These are phyloP conservation scores for Poecile montanus DNA, from an alignment of 2,797 vertebrate genomes.

Conservation along the genomic window DNA sequence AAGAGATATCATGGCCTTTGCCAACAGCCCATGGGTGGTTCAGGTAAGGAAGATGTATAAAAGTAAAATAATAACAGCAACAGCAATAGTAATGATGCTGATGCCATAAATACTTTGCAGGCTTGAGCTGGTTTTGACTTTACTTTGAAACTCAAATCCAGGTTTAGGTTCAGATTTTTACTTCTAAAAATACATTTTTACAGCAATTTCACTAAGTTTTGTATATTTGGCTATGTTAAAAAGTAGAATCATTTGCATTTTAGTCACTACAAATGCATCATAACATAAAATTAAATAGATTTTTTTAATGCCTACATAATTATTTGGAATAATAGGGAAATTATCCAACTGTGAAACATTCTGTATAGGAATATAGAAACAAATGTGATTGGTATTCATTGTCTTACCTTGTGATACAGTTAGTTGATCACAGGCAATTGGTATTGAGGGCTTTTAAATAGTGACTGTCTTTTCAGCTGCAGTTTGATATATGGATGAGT, in stretches of 20 bases:
- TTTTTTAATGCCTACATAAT: background rate
- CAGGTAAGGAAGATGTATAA: constrained; percentile 81
- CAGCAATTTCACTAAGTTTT: background rate
- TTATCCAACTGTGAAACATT: background rate
- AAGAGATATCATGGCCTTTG: constrained; percentile 98
- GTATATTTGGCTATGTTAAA: background rate
- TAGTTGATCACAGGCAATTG: background rate
- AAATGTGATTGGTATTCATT: background rate
- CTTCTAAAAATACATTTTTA: background rate
- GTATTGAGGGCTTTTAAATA: background rate
- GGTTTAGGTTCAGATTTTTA: background rate
- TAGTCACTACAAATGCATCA: background rate
- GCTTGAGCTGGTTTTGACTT: background rate
- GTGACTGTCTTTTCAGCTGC: background rate
- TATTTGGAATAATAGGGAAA: background rate
- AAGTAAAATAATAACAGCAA: background rate
- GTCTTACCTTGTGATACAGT: background rate
- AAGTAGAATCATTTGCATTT: background rate
- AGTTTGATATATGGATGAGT: background rate
- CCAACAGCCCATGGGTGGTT: constrained; percentile 97
- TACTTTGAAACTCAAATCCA: background rate
- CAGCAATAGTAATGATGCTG: background rate
- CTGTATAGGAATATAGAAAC: background rate
- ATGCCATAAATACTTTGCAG: background rate
- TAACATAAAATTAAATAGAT: background rate